These are phyloP conservation scores for Mythimna pallens DNA, from an alignment of 2,888 invertebrate genomes.

Conservation along the genomic window DNA sequence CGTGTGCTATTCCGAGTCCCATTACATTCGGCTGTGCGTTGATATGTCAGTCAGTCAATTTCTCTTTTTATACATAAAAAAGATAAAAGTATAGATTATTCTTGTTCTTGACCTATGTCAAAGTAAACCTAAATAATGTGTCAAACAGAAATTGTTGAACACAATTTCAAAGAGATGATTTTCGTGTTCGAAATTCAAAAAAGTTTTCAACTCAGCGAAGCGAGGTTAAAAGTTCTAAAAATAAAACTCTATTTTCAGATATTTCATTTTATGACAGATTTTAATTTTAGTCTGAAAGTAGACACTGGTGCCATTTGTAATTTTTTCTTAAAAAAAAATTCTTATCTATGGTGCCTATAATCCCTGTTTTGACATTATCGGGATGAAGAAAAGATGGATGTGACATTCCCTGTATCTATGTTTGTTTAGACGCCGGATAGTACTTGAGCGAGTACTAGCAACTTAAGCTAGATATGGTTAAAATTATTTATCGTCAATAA, in stretches of 20 bases:
- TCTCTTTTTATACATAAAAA: no score
- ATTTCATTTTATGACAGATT: slow-evolving; percentile 60
- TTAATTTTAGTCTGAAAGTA: slow-evolving; percentile 54
- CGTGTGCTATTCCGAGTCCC: no score
- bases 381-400: slow-evolving; percentile 72
- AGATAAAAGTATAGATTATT: no score
- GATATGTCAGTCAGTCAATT: no score
- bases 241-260: slow-evolving; percentile 42
- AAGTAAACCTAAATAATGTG: neutral
- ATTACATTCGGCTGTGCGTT: no score
- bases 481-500: neutral
- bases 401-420: slow-evolving; percentile 63
- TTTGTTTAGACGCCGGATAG: slow-evolving; percentile 52
- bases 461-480: no score
- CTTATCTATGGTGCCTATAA: slow-evolving; percentile 63
- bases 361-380: slow-evolving; percentile 71
- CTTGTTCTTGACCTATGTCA: neutral
- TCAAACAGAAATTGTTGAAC: neutral
- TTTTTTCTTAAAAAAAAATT: slow-evolving; percentile 44
- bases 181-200: neutral
- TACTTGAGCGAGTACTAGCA: slow-evolving; percentile 57
- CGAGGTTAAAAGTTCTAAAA: slow-evolving; percentile 31
- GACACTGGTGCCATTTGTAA: slow-evolving; percentile 39
- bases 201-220: slow-evolving; percentile 3
- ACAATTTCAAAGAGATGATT: neutral